Evolutionary conservation across 2,888 invertebrate species (phyloP).

Genomic region (Clepsis dumicolana): DNA sequence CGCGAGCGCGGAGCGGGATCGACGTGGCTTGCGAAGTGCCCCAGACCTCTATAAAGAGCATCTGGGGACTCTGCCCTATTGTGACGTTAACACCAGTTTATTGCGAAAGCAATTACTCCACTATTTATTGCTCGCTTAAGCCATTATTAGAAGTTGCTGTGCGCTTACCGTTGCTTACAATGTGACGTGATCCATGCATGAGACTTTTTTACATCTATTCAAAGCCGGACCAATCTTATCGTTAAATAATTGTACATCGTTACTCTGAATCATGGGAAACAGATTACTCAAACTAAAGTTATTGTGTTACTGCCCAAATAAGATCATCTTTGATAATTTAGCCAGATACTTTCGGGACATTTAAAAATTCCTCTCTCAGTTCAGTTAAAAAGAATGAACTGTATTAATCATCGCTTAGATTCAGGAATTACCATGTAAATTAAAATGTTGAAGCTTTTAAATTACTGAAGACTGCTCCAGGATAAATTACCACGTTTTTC

Average conservation of each 20-base stretch:
- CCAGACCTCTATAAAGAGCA: slow-evolving; percentile 63
- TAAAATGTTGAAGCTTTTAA: not conserved
- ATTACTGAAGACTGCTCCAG: not conserved
- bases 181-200: not conserved
- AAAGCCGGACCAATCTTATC: too few relatives aligned
- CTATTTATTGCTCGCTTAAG: slow-evolving; percentile 29
- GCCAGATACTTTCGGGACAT: too few relatives aligned
- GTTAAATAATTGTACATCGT: too few relatives aligned
- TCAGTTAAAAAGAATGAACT: too few relatives aligned
- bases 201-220: not conserved
- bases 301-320: too few relatives aligned
- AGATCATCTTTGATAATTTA: too few relatives aligned
- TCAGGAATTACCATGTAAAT: not conserved
- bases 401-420: not conserved
- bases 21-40: slow-evolving; percentile 58
- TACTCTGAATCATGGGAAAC: too few relatives aligned
- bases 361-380: too few relatives aligned
- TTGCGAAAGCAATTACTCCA: slow-evolving; percentile 44
- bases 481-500: not conserved
- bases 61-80: slow-evolving; percentile 67
- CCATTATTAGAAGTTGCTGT: slow-evolving; percentile 4
- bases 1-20: slow-evolving; percentile 41
- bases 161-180: not conserved
- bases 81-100: slow-evolving; percentile 61
- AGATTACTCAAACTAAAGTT: too few relatives aligned